Conservation (phyloP, 1,140 invertebrate species). For the Solenopsis fugax region DNA sequence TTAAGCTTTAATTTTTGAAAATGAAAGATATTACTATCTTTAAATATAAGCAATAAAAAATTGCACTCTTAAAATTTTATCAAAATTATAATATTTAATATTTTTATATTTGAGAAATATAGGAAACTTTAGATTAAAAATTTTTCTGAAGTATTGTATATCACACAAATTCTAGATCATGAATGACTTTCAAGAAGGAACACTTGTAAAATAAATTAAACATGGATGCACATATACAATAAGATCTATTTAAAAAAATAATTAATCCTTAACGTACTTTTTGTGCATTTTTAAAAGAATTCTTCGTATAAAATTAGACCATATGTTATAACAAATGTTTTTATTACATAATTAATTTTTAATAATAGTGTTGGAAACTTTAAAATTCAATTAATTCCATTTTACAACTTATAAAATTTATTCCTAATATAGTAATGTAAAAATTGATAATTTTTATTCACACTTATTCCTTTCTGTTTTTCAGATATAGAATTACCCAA, state of each 20-base stretch:
- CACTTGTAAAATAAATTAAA: not conserved
- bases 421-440: not conserved
- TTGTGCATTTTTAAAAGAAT: not conserved
- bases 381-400: not conserved
- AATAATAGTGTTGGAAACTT: not conserved
- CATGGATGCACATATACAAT: not conserved
- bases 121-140: not conserved
- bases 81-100: not conserved
- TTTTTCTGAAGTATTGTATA: not conserved
- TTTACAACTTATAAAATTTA: not conserved
- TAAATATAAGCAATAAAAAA: not conserved
- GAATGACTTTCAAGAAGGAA: not conserved
- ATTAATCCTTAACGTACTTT: not conserved
- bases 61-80: not conserved
- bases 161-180: not conserved
- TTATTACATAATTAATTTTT: slow-evolving; percentile 8
- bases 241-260: not conserved
- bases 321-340: not conserved
- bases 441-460: not conserved
- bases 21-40: not conserved
- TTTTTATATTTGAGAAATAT: not conserved
- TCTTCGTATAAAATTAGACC: not conserved
- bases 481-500: not conserved
- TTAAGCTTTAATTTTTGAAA: not conserved
- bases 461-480: not conserved